A percentile compares a stretch with the other conserved stretches of the same genome.
Conservation (phyloP, 2,797 vertebrate species). For the Scolopax bukidnonensis region DNA sequence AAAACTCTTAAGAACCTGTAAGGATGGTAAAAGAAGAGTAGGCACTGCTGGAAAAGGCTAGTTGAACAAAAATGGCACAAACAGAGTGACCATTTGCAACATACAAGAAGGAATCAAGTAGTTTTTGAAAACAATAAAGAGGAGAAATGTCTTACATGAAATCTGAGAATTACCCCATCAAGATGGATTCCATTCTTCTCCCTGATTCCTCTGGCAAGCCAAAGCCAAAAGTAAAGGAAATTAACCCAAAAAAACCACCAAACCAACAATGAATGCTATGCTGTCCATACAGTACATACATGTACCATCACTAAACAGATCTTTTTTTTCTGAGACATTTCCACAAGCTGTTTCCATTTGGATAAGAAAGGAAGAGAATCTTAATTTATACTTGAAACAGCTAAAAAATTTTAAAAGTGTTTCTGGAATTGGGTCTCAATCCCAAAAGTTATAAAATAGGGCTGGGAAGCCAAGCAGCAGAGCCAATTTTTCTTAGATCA, state of each 20-base stretch:
- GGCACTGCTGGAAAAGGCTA: not conserved
- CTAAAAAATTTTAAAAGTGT: not conserved
- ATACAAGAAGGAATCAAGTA: not conserved
- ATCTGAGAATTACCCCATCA: not conserved
- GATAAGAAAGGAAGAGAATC: not conserved
- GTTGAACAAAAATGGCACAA: not conserved
- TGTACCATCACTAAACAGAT: accelerated
- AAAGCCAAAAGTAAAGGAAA: not conserved
- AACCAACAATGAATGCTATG: not conserved
- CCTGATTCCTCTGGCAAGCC: not conserved
- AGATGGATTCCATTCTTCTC: not conserved
- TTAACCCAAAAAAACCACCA: not conserved
- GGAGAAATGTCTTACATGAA: not conserved
- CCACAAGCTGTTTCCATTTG: not conserved
- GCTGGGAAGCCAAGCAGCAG: not conserved
- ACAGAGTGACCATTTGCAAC: not conserved
- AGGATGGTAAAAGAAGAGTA: not conserved
- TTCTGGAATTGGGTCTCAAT: not conserved
- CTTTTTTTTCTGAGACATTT: not conserved
- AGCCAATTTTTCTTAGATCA: not conserved
- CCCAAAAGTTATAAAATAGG: not conserved
- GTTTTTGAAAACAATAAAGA: not conserved
- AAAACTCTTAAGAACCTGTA: not conserved
- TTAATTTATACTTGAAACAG: not conserved
- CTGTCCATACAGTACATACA: not conserved